phyloP scores from a whole-genome alignment of 2,113 vertebrate genomes.

The Felis chaus region DNA sequence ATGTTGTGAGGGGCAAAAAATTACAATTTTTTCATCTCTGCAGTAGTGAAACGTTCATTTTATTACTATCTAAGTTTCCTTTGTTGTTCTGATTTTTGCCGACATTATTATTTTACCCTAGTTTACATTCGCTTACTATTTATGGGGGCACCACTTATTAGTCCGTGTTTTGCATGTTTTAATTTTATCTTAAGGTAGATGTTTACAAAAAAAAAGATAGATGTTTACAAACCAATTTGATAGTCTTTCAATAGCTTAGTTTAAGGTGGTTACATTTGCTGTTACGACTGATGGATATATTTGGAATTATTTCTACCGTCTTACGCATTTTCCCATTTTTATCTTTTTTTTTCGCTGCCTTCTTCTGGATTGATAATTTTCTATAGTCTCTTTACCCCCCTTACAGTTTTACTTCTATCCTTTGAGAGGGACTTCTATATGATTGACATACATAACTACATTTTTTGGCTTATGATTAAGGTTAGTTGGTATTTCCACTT shows the following conservation, averaged over 20 bases:
- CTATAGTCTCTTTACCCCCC: fast-evolving
- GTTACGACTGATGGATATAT: not conserved
- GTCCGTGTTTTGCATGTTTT: not conserved
- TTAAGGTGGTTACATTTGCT: not conserved
- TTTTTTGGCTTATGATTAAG: not conserved
- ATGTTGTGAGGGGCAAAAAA: not conserved
- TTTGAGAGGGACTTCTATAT: not conserved
- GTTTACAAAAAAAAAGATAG: not conserved
- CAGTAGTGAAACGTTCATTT: not conserved
- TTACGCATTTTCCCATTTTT: not conserved
- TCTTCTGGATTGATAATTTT: not conserved
- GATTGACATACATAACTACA: not conserved
- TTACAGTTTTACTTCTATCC: not conserved
- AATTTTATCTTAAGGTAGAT: not conserved
- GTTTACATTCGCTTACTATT: not conserved
- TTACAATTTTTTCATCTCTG: not conserved
- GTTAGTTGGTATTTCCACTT: not conserved
- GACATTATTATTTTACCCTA: not conserved
- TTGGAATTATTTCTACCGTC: not conserved
- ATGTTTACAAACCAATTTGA: not conserved
- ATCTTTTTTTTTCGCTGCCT: no score
- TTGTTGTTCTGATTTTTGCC: not conserved
- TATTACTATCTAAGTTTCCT: not conserved
- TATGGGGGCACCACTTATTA: no score
- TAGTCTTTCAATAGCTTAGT: not conserved